These are phyloP conservation scores for Megaustenia siamemsis DNA, from an alignment of 2,888 invertebrate genomes.

Conservation along the genomic window DNA sequence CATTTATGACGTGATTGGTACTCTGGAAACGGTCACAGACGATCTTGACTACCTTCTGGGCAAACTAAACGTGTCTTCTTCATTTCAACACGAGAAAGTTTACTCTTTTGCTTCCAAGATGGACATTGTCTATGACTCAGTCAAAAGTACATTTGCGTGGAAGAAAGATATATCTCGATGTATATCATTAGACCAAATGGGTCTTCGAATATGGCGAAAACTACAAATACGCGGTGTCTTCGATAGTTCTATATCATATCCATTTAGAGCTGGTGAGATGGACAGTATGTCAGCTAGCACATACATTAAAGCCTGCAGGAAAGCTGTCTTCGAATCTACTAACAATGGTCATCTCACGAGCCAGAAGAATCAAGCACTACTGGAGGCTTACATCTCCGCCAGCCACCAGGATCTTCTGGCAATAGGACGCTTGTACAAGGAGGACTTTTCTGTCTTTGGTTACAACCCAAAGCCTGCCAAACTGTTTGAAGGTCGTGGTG, in stretches of 20 bases:
- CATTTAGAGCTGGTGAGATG: constrained; percentile 39
- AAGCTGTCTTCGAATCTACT: constrained; percentile 6
- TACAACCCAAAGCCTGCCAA: constrained; percentile 41
- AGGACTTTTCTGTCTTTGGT: constrained; percentile 52
- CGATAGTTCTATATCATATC: constrained; percentile 43
- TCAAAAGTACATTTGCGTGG: constrained; percentile 50
- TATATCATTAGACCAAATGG: constrained; percentile 51
- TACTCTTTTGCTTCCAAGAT: constrained; percentile 37
- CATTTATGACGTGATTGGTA: constrained; percentile 59
- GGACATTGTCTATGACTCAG: constrained; percentile 53
- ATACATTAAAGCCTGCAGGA: constrained; percentile 35
- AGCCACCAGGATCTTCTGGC: neutral
- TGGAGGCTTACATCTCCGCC: constrained; percentile 45
- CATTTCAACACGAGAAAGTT: constrained; percentile 27
- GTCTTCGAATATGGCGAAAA: constrained; percentile 55
- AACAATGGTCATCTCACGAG: constrained; percentile 27
- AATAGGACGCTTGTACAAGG: constrained; percentile 18
- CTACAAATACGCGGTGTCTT: constrained; percentile 57
- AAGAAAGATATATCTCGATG: constrained; percentile 40
- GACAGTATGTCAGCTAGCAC: constrained; percentile 10
- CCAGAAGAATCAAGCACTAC: constrained; percentile 50
- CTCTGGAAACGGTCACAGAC: constrained; percentile 56
- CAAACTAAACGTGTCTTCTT: constrained; percentile 48
- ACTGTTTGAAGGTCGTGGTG: constrained; percentile 23
- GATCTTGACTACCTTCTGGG: constrained; percentile 54